These are phyloP conservation scores for Suillia variegata DNA, from an alignment of 2,888 invertebrate genomes.

Conservation along the genomic window DNA sequence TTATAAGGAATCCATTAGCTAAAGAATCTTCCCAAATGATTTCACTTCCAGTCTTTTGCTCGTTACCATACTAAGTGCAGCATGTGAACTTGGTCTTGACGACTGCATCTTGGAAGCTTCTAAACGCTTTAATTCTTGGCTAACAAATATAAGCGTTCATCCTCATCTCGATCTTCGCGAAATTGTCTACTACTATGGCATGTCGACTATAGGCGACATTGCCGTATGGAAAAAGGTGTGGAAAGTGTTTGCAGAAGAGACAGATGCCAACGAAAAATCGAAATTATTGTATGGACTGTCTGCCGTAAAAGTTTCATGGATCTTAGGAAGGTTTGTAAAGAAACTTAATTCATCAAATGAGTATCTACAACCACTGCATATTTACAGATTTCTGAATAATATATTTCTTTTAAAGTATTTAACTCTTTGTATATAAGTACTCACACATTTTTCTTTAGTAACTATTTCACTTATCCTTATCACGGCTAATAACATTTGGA, in stretches of 20 bases:
- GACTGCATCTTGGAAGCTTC: slow-evolving; percentile 69
- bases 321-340: slow-evolving; percentile 71
- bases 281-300: slow-evolving; percentile 77
- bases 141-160: slow-evolving; percentile 58
- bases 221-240: slow-evolving; percentile 78
- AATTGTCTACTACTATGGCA: slow-evolving; percentile 75
- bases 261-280: slow-evolving; percentile 78
- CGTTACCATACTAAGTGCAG: slow-evolving; percentile 68
- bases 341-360: too few species aligned
- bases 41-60: slow-evolving; percentile 68
- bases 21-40: too few species aligned
- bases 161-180: slow-evolving; percentile 71
- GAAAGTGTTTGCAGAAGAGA: slow-evolving; percentile 72
- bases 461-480: too few species aligned
- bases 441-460: too few species aligned
- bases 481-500: too few species aligned
- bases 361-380: too few species aligned
- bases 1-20: too few species aligned
- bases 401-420: too few species aligned
- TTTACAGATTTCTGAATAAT: too few species aligned
- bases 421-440: too few species aligned
- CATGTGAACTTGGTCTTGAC: slow-evolving; percentile 68
- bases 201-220: slow-evolving; percentile 67
- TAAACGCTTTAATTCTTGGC: slow-evolving; percentile 68
- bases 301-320: slow-evolving; percentile 68